Evolutionary conservation across 1,140 invertebrate species (phyloP).

Genomic region (Elymnias hypermnestra): DNA sequence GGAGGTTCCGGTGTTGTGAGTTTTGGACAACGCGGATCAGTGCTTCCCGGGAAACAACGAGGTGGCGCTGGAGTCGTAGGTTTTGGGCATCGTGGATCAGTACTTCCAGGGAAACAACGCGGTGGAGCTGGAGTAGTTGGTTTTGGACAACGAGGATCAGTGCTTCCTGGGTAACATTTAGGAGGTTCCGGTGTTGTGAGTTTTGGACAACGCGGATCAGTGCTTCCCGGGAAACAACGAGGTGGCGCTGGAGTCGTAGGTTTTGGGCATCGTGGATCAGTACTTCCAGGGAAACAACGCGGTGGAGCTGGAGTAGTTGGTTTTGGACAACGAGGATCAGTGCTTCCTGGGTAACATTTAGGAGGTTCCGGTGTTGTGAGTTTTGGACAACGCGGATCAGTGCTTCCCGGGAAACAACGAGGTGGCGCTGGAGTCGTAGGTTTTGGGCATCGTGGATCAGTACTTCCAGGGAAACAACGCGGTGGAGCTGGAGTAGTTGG

Average conservation of each 20-base stretch:
- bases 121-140: not conserved
- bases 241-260: constrained; percentile 11
- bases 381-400: constrained; percentile 55
- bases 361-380: constrained; percentile 18
- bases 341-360: constrained; percentile 34
- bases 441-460: constrained; percentile 50
- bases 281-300: constrained; percentile 56
- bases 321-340: constrained; percentile 26
- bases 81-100: not conserved
- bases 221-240: constrained; percentile 34
- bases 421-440: constrained; percentile 29
- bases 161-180: not conserved
- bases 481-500: constrained; percentile 26
- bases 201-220: constrained; percentile 12
- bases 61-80: not conserved
- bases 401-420: constrained; percentile 42
- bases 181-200: constrained; percentile 9
- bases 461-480: constrained; percentile 33
- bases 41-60: not conserved
- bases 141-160: not conserved
- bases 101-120: not conserved
- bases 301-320: constrained; percentile 9
- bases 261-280: not conserved
- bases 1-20: not conserved
- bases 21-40: not conserved